Base-by-base conservation (phyloP, 2,113 vertebrate genomes). In the Zosterops pallidus region DNA sequence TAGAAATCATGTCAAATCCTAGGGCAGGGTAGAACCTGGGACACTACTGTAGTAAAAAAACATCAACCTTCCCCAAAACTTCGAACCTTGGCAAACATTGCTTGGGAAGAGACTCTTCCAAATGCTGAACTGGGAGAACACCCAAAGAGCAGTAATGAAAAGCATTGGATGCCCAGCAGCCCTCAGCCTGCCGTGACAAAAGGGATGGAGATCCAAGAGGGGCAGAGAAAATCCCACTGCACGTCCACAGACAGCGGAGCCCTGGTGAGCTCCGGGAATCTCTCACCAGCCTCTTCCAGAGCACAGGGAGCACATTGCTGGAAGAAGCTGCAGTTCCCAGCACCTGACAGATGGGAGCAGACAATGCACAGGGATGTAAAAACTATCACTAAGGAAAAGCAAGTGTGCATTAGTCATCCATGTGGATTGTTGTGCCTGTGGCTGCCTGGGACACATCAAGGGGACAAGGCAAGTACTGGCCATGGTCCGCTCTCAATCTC, bases 231-330 rank as follows among this genome's bases (percentile, higher is more conserved):
- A 79, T 42, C 23, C 70, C 9, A 10, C 52, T 59, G 55, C 21
- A 4, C 3, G 6, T 53, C 50, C 26, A 29, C 1, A 6, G 29
- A 42, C 53, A 53, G 21, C 0, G 0, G 60, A 71, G 42, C 63
- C 24, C 50, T 5, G 37, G 9, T 3, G 31, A 78, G 69, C 41
- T 46, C 52, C 0, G 3, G 37, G 60, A 78, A 20, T 55, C 21
- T 72, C 62, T 15, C 17, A 15, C 1, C 50, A 22, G 42, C 4
- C 21, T 70, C 26, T 46, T 37, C 11, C 3, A 2, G 7, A 35
- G 49, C 1, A 0, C 23, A 60, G 24, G 9, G 23, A 89, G 21
- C 11, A 28, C 56, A 21, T 1, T 1, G 11, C 84, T 82, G 74
- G 28, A 49, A 53, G 52, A 82, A 37, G 62, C 67, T 92, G 91